Conservation (phyloP, 2,888 invertebrate genomes). For the Pseudococcus longispinus region DNA sequence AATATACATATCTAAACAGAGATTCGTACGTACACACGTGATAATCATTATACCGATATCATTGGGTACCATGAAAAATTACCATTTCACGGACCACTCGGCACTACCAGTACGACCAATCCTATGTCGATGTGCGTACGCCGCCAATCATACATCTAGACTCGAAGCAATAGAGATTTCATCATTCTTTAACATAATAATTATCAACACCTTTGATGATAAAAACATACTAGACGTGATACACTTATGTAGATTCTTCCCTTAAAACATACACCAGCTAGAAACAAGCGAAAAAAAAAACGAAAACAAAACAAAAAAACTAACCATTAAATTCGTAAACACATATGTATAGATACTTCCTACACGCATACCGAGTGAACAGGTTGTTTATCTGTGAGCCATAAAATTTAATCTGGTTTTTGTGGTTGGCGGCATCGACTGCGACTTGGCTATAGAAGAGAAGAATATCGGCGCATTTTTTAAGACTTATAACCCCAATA, state of each 20-base stretch:
- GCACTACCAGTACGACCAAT: background rate
- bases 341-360: slow-evolving; percentile 44
- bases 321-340: slow-evolving; percentile 40
- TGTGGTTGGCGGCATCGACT: slow-evolving; percentile 47
- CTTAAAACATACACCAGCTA: background rate
- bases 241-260: background rate
- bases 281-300: background rate
- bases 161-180: slow-evolving; percentile 38
- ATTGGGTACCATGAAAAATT: slow-evolving; percentile 1
- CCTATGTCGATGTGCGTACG: background rate
- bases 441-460: background rate
- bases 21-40: background rate
- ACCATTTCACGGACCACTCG: slow-evolving; percentile 9
- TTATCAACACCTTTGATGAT: slow-evolving; percentile 22
- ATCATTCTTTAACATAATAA: slow-evolving; percentile 28
- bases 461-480: slow-evolving; percentile 41
- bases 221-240: background rate
- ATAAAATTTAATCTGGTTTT: slow-evolving; percentile 53
- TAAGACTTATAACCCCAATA: slow-evolving; percentile 38
- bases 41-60: slow-evolving; percentile 17
- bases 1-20: background rate
- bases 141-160: background rate
- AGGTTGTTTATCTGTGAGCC: slow-evolving; percentile 50
- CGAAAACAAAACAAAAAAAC: background rate
- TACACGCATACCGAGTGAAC: slow-evolving; percentile 51